phyloP scores from a whole-genome alignment of 1,140 invertebrate genomes.

The Wasmannia auropunctata region DNA sequence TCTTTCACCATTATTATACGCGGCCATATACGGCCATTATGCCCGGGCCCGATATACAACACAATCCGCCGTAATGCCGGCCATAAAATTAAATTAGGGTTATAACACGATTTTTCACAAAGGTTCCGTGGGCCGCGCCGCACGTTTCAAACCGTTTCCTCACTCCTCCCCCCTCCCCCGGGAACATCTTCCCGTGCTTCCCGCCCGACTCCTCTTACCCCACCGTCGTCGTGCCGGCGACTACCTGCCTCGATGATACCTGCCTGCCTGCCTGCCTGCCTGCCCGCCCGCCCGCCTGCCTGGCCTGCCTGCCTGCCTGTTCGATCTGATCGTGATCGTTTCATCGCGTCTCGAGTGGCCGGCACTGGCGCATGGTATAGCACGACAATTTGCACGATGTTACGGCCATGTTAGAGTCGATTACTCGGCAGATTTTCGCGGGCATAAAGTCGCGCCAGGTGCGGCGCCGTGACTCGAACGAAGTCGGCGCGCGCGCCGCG shows the following conservation, averaged over 20 bases:
- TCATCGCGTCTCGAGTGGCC: slow-evolving; percentile 50
- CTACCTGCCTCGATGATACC: slow-evolving; percentile 71
- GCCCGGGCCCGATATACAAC: slow-evolving; percentile 77
- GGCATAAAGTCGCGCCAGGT: slow-evolving; percentile 50
- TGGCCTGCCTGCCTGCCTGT: slow-evolving; percentile 9
- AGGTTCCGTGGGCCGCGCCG: slow-evolving; percentile 76
- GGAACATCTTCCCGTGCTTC: slow-evolving; percentile 38
- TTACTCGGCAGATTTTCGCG: slow-evolving; percentile 54
- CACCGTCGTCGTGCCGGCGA: slow-evolving; percentile 12
- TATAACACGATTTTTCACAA: slow-evolving; percentile 86
- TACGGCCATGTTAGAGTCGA: slow-evolving; percentile 55
- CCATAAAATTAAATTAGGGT: slow-evolving; percentile 86
- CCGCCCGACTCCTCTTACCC: not conserved
- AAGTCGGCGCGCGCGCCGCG: not conserved
- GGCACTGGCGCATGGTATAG: slow-evolving; percentile 21
- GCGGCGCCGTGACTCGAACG: slow-evolving; percentile 16
- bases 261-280: slow-evolving; percentile 29
- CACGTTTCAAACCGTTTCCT: slow-evolving; percentile 74
- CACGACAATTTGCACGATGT: slow-evolving; percentile 56
- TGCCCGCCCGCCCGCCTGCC: not conserved
- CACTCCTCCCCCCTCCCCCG: not conserved
- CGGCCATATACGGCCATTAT: slow-evolving; percentile 84
- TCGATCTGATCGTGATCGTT: slow-evolving; percentile 62
- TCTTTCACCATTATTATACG: slow-evolving; percentile 82
- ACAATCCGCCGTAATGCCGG: slow-evolving; percentile 83